Evolutionary conservation across 2,888 invertebrate species (phyloP), one percentile per base, ranked within the genome.

Genomic region (Parnassius smintheus): DNA sequence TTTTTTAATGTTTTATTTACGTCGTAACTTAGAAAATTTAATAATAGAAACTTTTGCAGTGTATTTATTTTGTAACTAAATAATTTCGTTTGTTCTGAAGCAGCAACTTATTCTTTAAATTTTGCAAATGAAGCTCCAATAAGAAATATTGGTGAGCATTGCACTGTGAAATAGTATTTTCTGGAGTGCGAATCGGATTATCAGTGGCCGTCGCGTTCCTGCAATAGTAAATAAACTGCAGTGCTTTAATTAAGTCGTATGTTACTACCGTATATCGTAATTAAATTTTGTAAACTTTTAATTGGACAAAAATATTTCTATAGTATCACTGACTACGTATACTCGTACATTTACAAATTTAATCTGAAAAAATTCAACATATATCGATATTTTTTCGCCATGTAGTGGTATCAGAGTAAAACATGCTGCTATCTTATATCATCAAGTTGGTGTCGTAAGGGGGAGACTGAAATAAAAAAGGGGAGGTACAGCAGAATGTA

Each of bases 111-210:
- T 56, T 52, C 18, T 61, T 56, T 51, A 52, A 56, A 56, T 18
- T 56, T 3, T 13, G 51, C 51, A 56, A 61, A 61, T 56, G 44
- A 44, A 56, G 18, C 46, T 46, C 44, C 35, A 13, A 9, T 35
- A 22, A 46, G 56, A 61, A 51, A 61, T 61, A 61, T 61, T 52
- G 56, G 56, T 46, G 12, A 45, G 61, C 61, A 56, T 35, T 13
- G 56, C 56, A 61, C 51, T 52, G 56, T 61, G 61, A 61, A 61
- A 61, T 61, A 56, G 56, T 46, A 51, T 35, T 61, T 51, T 35
- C 54, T 60, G 49, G 42, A 49, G 49, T 13, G 49, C n/a, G 49
- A 50, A 44, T 60, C 54, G 13, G 11, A 46, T 11, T 49, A 49
- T 9, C 13, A 46, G 11, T n/a, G 11, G 42, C 10, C 4, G n/a